Evolutionary conservation across 53 echinoderm and acorn worm species (phyloP).

Genomic region (Astropecten irregularis): DNA sequence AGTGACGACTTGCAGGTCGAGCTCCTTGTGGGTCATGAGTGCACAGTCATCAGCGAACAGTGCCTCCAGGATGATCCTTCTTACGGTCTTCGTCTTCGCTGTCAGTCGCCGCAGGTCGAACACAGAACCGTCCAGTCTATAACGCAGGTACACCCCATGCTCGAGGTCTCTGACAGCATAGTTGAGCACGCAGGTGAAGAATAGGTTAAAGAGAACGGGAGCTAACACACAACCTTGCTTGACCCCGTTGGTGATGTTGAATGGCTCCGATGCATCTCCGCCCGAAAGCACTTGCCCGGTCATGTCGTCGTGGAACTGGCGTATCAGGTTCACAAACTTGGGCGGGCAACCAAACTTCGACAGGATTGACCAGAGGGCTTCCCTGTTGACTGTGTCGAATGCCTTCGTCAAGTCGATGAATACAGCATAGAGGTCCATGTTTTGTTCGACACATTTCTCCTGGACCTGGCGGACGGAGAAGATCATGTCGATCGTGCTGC

Average conservation of each 20-base stretch:
- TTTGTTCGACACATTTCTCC: slow-evolving; percentile 11
- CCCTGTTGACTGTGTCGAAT: background rate
- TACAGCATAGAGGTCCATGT: background rate
- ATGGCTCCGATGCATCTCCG: background rate
- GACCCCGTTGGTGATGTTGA: background rate
- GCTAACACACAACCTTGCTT: slow-evolving; percentile 8
- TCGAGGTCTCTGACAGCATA: slow-evolving; percentile 29
- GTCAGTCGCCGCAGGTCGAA: slow-evolving; percentile 28
- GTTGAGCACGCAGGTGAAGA: slow-evolving; percentile 53
- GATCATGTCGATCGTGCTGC: slow-evolving; percentile 2
- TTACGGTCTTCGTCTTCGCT: slow-evolving; percentile 26
- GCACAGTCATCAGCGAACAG: slow-evolving; percentile 64
- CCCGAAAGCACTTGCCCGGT: background rate
- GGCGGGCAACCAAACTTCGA: background rate
- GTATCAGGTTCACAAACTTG: background rate
- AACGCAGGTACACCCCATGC: slow-evolving; percentile 54
- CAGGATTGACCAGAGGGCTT: background rate
- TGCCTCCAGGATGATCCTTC: slow-evolving; percentile 30
- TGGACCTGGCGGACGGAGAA: background rate
- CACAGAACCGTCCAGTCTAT: slow-evolving; percentile 29
- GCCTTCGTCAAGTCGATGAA: slow-evolving; percentile 3
- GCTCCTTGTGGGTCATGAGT: slow-evolving; percentile 29
- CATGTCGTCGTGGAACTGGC: background rate
- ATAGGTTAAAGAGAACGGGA: slow-evolving; percentile 46
- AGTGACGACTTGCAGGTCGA: slow-evolving; percentile 36